Evolutionary conservation across 37 sponge, comb jelly and placozoan genomes (phyloP), one percentile per base, ranked within the genome.

Genomic region (Crambe crambe): DNA sequence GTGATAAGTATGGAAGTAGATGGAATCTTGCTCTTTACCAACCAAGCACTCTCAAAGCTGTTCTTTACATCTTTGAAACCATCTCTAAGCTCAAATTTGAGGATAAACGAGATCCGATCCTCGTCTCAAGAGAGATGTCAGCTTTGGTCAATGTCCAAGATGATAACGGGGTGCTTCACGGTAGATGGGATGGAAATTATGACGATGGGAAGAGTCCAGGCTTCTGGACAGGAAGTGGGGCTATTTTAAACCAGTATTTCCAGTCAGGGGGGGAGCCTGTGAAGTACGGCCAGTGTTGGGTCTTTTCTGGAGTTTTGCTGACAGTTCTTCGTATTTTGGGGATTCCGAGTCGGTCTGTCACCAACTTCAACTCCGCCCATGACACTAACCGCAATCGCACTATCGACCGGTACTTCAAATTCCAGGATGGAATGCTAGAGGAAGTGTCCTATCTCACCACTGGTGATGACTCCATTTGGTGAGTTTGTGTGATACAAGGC

Each of bases 261-360:
- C 27, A 77, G 47, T 76, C 64, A 37, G 70, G 79, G 0, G 71
- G 77, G 15, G 38, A 65, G 59, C 78, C 86, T 31, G 91, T 90
- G 5, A 80, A 71, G 75, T 90, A 84, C 41, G 91, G 91, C 26
- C 91, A 90, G 78, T 90, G 91, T 59, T 90, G 91, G 91, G 91
- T 82, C 31, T 90, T 86, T 78, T 81, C 91, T 37, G 91, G 83
- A 3, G 86, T 90, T 20, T 75, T 86, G 31, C 42, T 76, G 41
- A 75, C 80, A 17, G 70, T 86, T 18, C 38, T 85, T 54, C 61
- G 91, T 40, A 62, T 80, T 21, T 58, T 90, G 56, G 91, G 91
- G 1, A 78, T 86, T 2, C 91, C 91, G 30, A 57, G 73, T 42
- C 81, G 91, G 61, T 86, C 91, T 25, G 83, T 90, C n/a, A 90